Conservation (phyloP, 2,888 invertebrate genomes). For the Drosophila suboccidentalis region DNA sequence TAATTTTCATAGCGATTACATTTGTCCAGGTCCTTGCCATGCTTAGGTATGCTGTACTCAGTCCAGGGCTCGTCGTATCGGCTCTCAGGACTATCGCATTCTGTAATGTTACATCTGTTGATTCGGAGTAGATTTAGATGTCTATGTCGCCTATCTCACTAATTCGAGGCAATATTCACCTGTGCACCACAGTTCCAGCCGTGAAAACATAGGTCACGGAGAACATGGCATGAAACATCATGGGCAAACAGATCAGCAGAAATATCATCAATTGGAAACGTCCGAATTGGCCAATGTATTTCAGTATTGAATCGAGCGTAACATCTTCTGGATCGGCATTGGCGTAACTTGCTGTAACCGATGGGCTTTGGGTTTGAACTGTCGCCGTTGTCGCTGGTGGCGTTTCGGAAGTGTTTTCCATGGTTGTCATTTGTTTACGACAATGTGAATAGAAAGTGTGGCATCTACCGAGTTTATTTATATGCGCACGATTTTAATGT, state of each 20-base stretch:
- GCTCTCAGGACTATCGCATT: slow-evolving; percentile 82
- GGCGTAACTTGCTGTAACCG: neutral
- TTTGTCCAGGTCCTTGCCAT: slow-evolving; percentile 84
- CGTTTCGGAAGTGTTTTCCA: slow-evolving; percentile 24
- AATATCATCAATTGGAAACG: slow-evolving; percentile 88
- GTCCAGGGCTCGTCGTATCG: slow-evolving; percentile 86
- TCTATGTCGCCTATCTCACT: slow-evolving; percentile 7
- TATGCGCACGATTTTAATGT: slow-evolving; percentile 42
- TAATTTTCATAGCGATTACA: slow-evolving; percentile 85
- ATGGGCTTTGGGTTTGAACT: slow-evolving; percentile 12
- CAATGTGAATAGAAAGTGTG: slow-evolving; percentile 27
- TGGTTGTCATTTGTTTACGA: slow-evolving; percentile 53
- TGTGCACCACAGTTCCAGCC: slow-evolving; percentile 89
- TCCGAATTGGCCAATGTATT: slow-evolving; percentile 88
- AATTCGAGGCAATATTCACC: slow-evolving; percentile 86
- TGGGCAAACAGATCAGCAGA: slow-evolving; percentile 88
- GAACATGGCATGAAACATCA: slow-evolving; percentile 89
- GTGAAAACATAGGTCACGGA: slow-evolving; percentile 90
- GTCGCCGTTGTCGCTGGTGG: slow-evolving; percentile 28
- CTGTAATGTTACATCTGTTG: slow-evolving; percentile 85
- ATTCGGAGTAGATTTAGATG: slow-evolving; percentile 28
- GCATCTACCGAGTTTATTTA: slow-evolving; percentile 67
- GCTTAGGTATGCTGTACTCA: slow-evolving; percentile 84
- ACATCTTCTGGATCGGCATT: slow-evolving; percentile 65
- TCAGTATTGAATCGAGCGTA: slow-evolving; percentile 81